Base-by-base conservation (phyloP, 2,888 invertebrate genomes). In the Phaedon cochleariae region DNA sequence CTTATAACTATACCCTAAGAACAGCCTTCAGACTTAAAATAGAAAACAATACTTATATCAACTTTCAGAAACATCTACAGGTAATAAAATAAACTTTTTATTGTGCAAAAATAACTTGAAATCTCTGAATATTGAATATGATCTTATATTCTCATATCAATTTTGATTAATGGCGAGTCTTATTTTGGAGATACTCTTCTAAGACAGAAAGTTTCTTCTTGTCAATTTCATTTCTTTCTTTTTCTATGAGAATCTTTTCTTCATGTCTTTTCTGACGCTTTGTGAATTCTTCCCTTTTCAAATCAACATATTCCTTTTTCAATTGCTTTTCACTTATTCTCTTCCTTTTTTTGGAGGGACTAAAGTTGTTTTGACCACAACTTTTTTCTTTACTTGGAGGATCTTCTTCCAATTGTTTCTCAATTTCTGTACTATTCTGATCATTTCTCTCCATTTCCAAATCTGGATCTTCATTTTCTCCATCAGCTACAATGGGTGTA, bases 251-350 rank as follows among this genome's bases (percentile, higher is more conserved):
- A 51, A 4, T 20, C 12, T 15, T 51, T 21, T 51, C 51, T 51
- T 51, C 51, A 22, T 51, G 51, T 12, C 51, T 21, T 51, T 12
- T 51, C 21, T 51, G 51, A 21, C 51, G 45, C 51, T 10, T 51
- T 21, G 17, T 21, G 21, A 20, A 51, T 10, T 51, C 51, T 22
- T 22, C 51, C 21, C 20, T 51, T 21, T 51, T 20, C 51, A 51
- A 51, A 21, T 51, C n/a, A 1, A 51, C 21, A 12, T 51, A 51
- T 51, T 51, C 51, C 2, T 22, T 51, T 51, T 51, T 51, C 18
- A 51, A 21, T 51, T 51, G 51, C 21, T 45, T 45, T 45, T 51
- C 51, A 12, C 51, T 51, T 22, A 51, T 20, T 21, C 51, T 51
- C 12, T 51, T 51, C 22, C 51, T 20, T 51, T 51, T 51, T 17